A percentile compares a stretch with the other conserved stretches of the same genome.
Conservation (phyloP, 2,888 invertebrate species). For the Sphaeridia pumilis region DNA sequence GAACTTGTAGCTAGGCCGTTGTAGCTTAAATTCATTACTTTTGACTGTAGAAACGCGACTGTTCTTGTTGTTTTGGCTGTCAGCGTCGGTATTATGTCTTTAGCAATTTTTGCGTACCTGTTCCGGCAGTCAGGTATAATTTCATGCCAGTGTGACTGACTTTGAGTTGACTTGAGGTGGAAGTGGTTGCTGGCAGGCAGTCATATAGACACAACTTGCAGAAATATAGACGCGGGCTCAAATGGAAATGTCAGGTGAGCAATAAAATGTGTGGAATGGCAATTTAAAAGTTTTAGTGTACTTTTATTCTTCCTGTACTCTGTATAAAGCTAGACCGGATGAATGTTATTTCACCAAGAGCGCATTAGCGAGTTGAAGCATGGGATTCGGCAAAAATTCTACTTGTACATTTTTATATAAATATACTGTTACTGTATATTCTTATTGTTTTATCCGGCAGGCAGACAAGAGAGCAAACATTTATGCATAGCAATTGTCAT, state of each 20-base stretch:
- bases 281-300: neutral
- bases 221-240: neutral
- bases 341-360: slow-evolving; percentile 1
- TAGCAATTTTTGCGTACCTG: too few relatives aligned
- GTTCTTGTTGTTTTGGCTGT: too few relatives aligned
- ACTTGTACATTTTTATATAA: neutral
- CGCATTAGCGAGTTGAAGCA: too few relatives aligned
- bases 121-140: too few relatives aligned
- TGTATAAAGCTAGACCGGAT: slow-evolving; percentile 1
- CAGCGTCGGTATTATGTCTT: too few relatives aligned
- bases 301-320: neutral
- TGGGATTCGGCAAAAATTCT: neutral
- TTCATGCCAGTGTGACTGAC: too few relatives aligned
- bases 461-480: neutral
- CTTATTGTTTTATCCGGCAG: neutral
- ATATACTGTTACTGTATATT: too few relatives aligned
- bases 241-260: neutral
- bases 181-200: too few relatives aligned
- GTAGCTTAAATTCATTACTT: too few relatives aligned
- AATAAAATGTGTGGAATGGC: neutral
- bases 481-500: neutral
- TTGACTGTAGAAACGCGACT: too few relatives aligned
- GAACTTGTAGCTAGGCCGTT: too few relatives aligned
- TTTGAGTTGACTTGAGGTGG: too few relatives aligned
- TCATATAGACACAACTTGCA: neutral